A percentile compares a stretch with the other conserved stretches of the same genome.
These are phyloP conservation scores for Rostratula benghalensis DNA, from an alignment of 2,113 vertebrate species.

Conservation along the genomic window DNA sequence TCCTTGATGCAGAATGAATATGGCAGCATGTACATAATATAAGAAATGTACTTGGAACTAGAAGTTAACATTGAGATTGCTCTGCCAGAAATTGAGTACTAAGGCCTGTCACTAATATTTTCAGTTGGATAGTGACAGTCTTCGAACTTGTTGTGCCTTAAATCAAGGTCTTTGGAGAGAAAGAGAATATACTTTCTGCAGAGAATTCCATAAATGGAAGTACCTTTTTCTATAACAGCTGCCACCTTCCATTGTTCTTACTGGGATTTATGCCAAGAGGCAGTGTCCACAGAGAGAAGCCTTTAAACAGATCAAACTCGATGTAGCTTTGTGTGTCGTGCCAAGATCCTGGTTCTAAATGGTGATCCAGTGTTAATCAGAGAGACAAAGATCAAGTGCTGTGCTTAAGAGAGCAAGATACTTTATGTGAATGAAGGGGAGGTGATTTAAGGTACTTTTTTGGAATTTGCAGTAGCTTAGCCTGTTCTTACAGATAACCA, in stretches of 20 bases:
- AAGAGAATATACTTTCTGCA: neutral
- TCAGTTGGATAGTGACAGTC: neutral
- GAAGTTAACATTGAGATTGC: neutral
- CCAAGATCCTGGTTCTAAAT: neutral
- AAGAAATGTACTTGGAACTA: neutral
- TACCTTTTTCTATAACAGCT: neutral
- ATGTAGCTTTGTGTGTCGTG: neutral
- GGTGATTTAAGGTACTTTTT: neutral
- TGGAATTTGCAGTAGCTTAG: neutral
- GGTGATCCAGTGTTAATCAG: neutral
- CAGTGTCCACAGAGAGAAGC: neutral
- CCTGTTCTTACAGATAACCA: neutral
- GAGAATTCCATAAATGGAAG: neutral
- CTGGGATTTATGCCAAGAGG: neutral
- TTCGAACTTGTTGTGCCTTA: neutral
- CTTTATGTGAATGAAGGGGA: neutral
- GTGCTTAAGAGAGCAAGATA: neutral
- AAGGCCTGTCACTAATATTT: neutral
- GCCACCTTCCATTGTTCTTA: neutral
- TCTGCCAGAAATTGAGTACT: neutral
- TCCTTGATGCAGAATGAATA: neutral
- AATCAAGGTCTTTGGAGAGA: neutral
- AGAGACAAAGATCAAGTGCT: neutral
- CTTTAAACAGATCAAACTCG: neutral
- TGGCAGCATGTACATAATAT: neutral